A percentile compares a stretch with the other conserved stretches of the same genome.
These are phyloP conservation scores for Leucophenga maculata DNA, from an alignment of 2,888 invertebrate species.

Conservation along the genomic window DNA sequence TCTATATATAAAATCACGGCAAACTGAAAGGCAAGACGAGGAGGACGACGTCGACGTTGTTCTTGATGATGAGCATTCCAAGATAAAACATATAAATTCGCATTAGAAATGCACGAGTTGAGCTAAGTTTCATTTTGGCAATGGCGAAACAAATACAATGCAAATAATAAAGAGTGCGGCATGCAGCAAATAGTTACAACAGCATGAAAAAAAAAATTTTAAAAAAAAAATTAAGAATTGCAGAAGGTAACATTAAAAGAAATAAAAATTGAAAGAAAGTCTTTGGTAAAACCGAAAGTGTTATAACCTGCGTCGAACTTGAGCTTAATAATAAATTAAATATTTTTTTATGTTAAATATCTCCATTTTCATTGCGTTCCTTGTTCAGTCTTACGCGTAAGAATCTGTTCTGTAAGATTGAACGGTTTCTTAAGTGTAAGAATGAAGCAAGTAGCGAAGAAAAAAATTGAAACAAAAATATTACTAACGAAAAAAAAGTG, in stretches of 20 bases:
- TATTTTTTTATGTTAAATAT: too few species aligned
- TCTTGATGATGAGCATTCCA: slow-evolving; percentile 49
- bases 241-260: not conserved
- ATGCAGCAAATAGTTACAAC: slow-evolving; percentile 12
- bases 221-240: not conserved
- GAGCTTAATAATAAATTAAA: too few species aligned
- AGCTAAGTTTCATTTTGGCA: slow-evolving; percentile 64
- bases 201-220: slow-evolving; percentile 3
- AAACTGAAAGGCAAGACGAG: not conserved
- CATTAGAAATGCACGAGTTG: slow-evolving; percentile 71
- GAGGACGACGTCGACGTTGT: slow-evolving; percentile 21
- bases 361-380: too few species aligned
- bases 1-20: not conserved
- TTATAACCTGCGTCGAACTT: too few species aligned
- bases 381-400: too few species aligned
- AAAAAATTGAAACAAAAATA: too few species aligned
- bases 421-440: too few species aligned
- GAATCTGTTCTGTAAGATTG: too few species aligned
- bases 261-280: not conserved
- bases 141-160: slow-evolving; percentile 9
- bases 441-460: too few species aligned
- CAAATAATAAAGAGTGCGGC: slow-evolving; percentile 40
- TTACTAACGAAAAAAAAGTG: too few species aligned
- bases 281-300: too few species aligned
- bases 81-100: slow-evolving; percentile 63